Base-by-base conservation (phyloP, 2,888 invertebrate genomes). In the Hemistola chrysoprasaria region DNA sequence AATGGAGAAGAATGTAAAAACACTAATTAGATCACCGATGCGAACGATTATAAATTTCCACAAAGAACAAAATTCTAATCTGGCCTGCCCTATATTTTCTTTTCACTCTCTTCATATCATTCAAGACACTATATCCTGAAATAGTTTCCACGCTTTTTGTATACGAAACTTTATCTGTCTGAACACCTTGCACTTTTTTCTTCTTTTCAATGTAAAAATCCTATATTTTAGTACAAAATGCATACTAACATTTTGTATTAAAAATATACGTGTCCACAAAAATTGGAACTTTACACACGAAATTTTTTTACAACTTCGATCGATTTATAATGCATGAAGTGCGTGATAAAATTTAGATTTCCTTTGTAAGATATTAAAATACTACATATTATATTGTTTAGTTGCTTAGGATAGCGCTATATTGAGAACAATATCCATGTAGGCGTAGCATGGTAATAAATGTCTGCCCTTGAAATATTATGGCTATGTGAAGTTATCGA, bases 101-200 rank as follows among this genome's bases (percentile, higher is more conserved):
- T 28, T 9, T 26, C 16, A 11, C 29, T 11, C n/a, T 6, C 46
- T 22, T 45, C 16, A 31, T 27, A 36, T 40, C 11, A 23, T 39
- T 43, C 35, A 50, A 47, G 54, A 52, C 47, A 35, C 47, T 54
- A 55, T 55, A 55, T 55, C 55, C 55, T 55, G 55, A 55, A 52
- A 29, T 16, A 52, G 52, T 46, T 50, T 52, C 11, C 48, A 43
- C 40, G 53, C 53, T 38, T 46, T 36, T 25, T 16, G 16, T 16
- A 16, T 16, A 16, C 16, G 3, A n/a, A n/a, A 36, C 33, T 40
- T 29, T 20, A 41, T 16, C 23, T 24, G 24, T 44, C 40, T 30
- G n/a, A 24, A 30, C 47, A 43, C 40, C 16, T 16, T 16, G 16
- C 16, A 16, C 16, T 16, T 16, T 16, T 16, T 16, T 4, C 16